These are phyloP conservation scores for Synergus umbraculus DNA, from an alignment of 2,888 invertebrate genomes.

Conservation along the genomic window DNA sequence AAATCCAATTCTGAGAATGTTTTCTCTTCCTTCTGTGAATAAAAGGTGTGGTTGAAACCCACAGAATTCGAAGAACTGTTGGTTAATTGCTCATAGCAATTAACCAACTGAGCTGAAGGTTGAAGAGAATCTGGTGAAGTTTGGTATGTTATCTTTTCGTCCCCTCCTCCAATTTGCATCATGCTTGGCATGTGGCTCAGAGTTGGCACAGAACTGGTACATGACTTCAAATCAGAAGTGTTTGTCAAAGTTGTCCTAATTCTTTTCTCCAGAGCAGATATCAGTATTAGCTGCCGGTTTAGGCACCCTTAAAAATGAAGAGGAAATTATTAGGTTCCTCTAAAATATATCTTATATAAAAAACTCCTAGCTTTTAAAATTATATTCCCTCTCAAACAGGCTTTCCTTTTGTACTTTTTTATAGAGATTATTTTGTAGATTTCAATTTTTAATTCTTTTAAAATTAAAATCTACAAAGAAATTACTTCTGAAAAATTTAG, in stretches of 20 bases:
- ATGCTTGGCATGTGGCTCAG: slow-evolving; percentile 5
- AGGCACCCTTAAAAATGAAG: neutral
- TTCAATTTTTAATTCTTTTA: neutral
- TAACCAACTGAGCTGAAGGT: neutral
- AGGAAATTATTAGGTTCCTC: neutral
- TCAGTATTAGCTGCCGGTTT: neutral
- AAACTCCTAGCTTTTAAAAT: no score
- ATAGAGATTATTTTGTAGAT: no score
- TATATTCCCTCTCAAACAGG: no score
- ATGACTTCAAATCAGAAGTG: slow-evolving; percentile 12
- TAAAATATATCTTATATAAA: no score
- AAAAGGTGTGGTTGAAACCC: neutral
- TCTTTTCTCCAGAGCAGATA: slow-evolving; percentile 3
- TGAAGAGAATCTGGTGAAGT: neutral
- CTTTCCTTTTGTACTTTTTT: no score
- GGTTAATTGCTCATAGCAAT: neutral
- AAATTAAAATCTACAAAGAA: slow-evolving; percentile 14
- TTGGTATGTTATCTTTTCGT: slow-evolving; percentile 9
- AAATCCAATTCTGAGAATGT: slow-evolving; percentile 9
- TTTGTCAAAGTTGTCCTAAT: neutral
- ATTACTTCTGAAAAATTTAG: neutral
- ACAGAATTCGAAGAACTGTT: neutral
- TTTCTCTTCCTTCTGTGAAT: neutral
- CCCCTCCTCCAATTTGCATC: slow-evolving; percentile 31
- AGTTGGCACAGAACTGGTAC: slow-evolving; percentile 9